Evolutionary conservation across 2,888 invertebrate genomes (phyloP).

Genomic region (Desoria tigrina): DNA sequence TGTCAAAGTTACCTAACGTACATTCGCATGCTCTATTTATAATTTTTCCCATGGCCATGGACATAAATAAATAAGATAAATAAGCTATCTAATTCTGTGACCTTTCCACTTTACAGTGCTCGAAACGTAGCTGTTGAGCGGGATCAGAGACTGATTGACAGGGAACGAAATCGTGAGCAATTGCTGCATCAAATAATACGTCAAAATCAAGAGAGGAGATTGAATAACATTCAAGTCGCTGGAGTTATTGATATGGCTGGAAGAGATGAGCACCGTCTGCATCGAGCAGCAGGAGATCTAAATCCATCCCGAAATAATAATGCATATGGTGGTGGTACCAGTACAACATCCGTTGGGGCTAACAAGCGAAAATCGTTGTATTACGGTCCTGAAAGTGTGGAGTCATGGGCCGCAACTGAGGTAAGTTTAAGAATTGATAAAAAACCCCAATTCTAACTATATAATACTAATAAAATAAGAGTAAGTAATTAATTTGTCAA

Average conservation of each 20-base stretch:
- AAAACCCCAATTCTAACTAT: not conserved
- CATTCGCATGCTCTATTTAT: no score
- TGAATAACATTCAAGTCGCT: constrained; percentile 17
- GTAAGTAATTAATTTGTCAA: no score
- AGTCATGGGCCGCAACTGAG: constrained; percentile 52
- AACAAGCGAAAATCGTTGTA: constrained; percentile 42
- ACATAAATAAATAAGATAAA: not conserved
- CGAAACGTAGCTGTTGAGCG: not conserved
- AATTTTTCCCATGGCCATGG: no score
- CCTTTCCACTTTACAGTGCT: not conserved
- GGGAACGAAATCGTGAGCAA: constrained; percentile 4
- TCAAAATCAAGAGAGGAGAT: not conserved
- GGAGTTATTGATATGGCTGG: constrained; percentile 25
- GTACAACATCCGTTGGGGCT: constrained; percentile 12
- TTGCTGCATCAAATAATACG: not conserved
- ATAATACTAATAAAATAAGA: not conserved
- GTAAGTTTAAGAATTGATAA: constrained; percentile 27
- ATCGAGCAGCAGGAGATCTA: constrained; percentile 7
- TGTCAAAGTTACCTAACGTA: no score
- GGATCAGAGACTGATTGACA: no score
- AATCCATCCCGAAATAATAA: constrained; percentile 14
- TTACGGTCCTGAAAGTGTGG: constrained; percentile 51
- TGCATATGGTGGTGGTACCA: constrained; percentile 13
- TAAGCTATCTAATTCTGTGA: not conserved
- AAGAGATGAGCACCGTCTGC: constrained; percentile 28